Percentiles rank a stretch among this genome's conserved stretches.
These are phyloP conservation scores for Hydrozoanthus tunicans DNA, from an alignment of 64 coral and sea anemone species.

Conservation along the genomic window DNA sequence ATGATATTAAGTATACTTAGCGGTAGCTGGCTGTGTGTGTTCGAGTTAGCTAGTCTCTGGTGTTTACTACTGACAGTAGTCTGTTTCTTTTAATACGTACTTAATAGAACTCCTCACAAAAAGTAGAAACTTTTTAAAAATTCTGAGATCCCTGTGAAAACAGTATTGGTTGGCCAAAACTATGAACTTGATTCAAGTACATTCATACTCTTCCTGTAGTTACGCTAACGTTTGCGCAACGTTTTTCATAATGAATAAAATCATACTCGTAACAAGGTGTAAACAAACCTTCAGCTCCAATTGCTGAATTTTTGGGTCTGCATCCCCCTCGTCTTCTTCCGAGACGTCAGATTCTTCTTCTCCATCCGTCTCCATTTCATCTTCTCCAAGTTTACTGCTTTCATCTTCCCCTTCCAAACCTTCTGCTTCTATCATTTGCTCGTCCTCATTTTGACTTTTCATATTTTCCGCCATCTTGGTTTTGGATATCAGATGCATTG, in stretches of 20 bases:
- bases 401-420: constrained; percentile 9
- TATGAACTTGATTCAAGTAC: too few species aligned
- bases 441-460: constrained; percentile 31
- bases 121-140: too few species aligned
- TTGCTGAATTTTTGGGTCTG: constrained; percentile 74
- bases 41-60: too few species aligned
- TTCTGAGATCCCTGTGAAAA: too few species aligned
- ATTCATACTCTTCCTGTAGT: too few species aligned
- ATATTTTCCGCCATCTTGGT: constrained; percentile 98
- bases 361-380: constrained; percentile 46
- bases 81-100: too few species aligned
- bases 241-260: not conserved
- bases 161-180: too few species aligned
- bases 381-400: constrained; percentile 1
- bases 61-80: too few species aligned
- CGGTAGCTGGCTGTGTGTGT: too few species aligned
- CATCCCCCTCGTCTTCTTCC: constrained; percentile 62
- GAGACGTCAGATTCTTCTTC: constrained; percentile 65
- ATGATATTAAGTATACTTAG: too few species aligned
- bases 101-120: too few species aligned
- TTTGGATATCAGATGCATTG: constrained; percentile 9
- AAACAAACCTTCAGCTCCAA: constrained; percentile 76
- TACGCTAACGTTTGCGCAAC: not conserved
- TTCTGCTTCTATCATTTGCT: constrained; percentile 39
- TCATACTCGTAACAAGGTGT: not conserved